Evolutionary conservation across 2,113 vertebrate genomes (phyloP).

Genomic region (Blennius ocellaris): DNA sequence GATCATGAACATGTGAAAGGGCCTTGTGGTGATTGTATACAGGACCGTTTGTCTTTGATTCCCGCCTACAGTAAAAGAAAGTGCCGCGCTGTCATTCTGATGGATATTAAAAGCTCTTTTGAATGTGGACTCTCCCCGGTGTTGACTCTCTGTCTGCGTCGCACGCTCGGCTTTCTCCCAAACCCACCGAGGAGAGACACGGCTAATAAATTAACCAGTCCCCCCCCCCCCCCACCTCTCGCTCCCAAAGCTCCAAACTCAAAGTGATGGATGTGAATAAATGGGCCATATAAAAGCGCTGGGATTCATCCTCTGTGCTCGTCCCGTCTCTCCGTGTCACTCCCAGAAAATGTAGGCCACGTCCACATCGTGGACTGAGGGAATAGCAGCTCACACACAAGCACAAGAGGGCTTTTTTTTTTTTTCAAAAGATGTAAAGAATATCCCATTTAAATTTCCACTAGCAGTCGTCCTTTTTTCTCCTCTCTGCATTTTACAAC

Average conservation of each 20-base stretch:
- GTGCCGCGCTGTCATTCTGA: conserved; percentile 32
- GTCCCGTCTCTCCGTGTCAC: conserved; percentile 42
- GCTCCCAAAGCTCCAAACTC: conserved; percentile 26
- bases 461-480: too few species aligned
- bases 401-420: background rate
- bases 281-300: conserved; percentile 51
- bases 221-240: background rate
- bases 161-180: background rate
- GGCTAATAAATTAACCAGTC: conserved; percentile 53
- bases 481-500: background rate
- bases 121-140: conserved; percentile 29
- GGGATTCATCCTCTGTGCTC: conserved; percentile 42
- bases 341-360: conserved; percentile 60
- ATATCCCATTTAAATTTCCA: background rate
- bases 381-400: conserved; percentile 30
- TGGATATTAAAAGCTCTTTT: conserved; percentile 37
- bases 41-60: conserved; percentile 3
- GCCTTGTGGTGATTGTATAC: background rate
- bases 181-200: conserved; percentile 45
- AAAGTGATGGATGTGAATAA: conserved; percentile 65
- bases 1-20: conserved; percentile 7
- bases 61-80: conserved; percentile 15
- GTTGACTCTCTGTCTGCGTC: conserved; percentile 22
- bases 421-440: background rate
- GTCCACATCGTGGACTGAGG: conserved; percentile 36